Conservation (phyloP, 1,140 invertebrate genomes). For the Aphaenogaster rudis region DNA sequence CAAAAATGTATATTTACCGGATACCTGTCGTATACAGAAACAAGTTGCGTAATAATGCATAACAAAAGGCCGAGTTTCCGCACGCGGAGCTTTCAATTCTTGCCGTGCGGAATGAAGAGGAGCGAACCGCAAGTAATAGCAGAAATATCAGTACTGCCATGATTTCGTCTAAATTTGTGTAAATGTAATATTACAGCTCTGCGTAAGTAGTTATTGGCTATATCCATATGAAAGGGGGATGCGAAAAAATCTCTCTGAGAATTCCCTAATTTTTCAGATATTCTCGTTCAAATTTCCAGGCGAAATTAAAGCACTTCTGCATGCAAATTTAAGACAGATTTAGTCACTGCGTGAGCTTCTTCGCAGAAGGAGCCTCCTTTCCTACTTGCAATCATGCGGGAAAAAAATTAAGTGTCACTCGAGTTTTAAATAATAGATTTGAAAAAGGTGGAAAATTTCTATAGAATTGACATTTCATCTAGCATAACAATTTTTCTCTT, state of each 20-base stretch:
- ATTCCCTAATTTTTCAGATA: slow-evolving; percentile 3
- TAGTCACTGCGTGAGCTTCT: background rate
- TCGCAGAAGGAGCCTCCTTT: background rate
- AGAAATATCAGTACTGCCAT: background rate
- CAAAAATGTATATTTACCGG: slow-evolving; percentile 19
- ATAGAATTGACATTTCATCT: background rate
- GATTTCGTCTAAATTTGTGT: slow-evolving; percentile 4
- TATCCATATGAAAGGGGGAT: background rate
- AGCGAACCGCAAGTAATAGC: background rate
- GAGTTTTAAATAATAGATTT: background rate
- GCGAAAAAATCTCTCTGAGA: background rate
- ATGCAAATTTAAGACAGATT: background rate
- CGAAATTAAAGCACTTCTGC: slow-evolving; percentile 17
- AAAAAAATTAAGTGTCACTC: background rate
- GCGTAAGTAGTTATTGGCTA: slow-evolving; percentile 18
- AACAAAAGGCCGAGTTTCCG: slow-evolving; percentile 36
- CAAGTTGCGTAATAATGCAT: slow-evolving; percentile 10
- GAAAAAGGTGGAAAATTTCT: background rate
- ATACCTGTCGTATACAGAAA: background rate
- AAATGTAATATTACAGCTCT: background rate
- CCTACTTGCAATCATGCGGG: background rate
- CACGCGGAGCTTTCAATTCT: slow-evolving; percentile 9
- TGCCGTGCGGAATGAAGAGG: background rate
- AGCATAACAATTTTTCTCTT: background rate
- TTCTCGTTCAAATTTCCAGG: background rate